Evolutionary conservation across 2,113 vertebrate genomes (phyloP).

Genomic region (Platanista minor): DNA sequence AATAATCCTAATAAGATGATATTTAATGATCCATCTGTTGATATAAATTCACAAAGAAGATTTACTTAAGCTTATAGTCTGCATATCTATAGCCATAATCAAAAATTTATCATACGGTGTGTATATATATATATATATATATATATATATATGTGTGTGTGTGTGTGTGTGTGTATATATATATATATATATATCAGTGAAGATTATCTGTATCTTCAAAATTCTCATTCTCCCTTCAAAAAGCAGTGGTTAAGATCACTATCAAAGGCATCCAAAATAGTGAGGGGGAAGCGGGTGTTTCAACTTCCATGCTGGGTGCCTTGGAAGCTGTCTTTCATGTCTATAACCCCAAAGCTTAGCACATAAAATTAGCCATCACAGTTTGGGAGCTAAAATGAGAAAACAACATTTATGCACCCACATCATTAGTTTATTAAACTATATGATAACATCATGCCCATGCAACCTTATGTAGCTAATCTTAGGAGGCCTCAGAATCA

Average conservation of each 20-base stretch:
- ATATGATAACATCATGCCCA: neutral
- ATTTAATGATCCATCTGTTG: neutral
- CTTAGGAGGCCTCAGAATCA: neutral
- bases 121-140: neutral
- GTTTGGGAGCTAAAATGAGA: neutral
- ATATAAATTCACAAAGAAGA: neutral
- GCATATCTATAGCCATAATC: neutral
- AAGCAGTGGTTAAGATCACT: neutral
- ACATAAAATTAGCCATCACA: neutral
- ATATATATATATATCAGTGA: neutral
- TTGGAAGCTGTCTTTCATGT: neutral
- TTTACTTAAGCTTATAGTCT: neutral
- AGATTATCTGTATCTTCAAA: neutral
- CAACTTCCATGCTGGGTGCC: neutral
- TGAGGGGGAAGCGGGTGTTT: neutral
- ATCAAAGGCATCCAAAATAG: neutral
- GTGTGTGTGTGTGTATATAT: too few species aligned
- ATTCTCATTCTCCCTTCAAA: neutral
- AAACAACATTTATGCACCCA: neutral
- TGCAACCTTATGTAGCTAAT: neutral
- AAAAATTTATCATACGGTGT: neutral
- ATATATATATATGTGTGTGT: too few species aligned
- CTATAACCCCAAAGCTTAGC: neutral
- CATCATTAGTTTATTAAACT: neutral
- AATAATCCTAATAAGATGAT: neutral